Conservation (phyloP, 2,888 invertebrate genomes). For the Lycia hirtaria region DNA sequence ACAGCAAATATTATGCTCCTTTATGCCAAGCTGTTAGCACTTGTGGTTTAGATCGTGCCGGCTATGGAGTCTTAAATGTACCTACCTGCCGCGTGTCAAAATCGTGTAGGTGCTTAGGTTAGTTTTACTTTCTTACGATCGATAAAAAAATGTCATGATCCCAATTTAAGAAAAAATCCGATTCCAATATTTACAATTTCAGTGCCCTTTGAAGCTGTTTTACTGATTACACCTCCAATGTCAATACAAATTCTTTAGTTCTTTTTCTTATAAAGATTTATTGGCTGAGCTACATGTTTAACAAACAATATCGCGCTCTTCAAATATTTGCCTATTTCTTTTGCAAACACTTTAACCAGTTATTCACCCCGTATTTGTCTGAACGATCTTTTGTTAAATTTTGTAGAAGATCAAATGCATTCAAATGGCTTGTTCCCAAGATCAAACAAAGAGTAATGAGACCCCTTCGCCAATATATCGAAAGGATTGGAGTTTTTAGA, state of each 20-base stretch:
- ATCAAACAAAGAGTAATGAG: constrained; percentile 39
- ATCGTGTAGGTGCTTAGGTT: too few relatives aligned
- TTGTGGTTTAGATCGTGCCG: too few relatives aligned
- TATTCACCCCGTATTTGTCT: constrained; percentile 19
- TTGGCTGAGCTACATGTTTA: constrained; percentile 16
- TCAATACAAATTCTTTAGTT: constrained; percentile 10
- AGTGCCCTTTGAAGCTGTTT: not conserved
- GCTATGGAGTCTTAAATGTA: too few relatives aligned
- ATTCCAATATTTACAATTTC: not conserved
- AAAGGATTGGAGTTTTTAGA: constrained; percentile 43
- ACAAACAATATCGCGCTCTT: constrained; percentile 21
- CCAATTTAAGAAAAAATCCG: not conserved
- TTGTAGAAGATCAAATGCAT: constrained; percentile 24
- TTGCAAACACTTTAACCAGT: constrained; percentile 18
- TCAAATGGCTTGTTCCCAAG: constrained; percentile 34
- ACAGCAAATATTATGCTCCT: too few relatives aligned
- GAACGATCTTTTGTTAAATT: constrained; percentile 27
- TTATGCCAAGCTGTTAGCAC: too few relatives aligned
- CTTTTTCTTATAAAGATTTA: constrained; percentile 16
- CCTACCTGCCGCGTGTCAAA: too few relatives aligned
- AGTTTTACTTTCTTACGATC: too few relatives aligned
- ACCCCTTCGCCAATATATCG: constrained; percentile 36
- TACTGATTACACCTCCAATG: constrained; percentile 13
- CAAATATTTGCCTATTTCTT: constrained; percentile 26
- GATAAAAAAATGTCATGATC: too few relatives aligned